Percentiles rank a stretch among this genome's conserved stretches.
These are phyloP conservation scores for Hypotaenidia okinawae DNA, from an alignment of 2,797 vertebrate genomes.

Conservation along the genomic window DNA sequence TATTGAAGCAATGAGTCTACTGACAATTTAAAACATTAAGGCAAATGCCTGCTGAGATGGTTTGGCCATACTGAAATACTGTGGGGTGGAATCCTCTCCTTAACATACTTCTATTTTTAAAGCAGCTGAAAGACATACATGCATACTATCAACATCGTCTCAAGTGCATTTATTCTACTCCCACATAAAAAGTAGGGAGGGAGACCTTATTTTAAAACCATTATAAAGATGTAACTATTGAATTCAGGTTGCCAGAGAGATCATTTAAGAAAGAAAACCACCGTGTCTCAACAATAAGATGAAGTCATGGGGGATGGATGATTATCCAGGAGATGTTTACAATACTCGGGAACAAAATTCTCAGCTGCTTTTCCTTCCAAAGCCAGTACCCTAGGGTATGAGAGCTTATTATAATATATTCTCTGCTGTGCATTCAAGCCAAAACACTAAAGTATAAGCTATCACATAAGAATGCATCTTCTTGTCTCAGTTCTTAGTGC, in stretches of 20 bases:
- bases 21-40: not conserved
- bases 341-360: no score
- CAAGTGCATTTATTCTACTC: not conserved
- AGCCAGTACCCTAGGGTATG: not conserved
- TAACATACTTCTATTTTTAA: not conserved
- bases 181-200: conserved; percentile 3
- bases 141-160: not conserved
- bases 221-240: not conserved
- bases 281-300: not conserved
- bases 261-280: conserved; percentile 1
- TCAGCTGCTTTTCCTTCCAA: not conserved
- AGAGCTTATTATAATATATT: conserved; percentile 3
- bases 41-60: not conserved
- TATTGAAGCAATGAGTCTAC: not conserved
- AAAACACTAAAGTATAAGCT: not conserved
- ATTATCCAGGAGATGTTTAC: not conserved
- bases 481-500: not conserved
- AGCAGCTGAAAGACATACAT: not conserved
- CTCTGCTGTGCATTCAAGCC: not conserved
- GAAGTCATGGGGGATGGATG: not conserved
- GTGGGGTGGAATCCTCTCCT: not conserved
- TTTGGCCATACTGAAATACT: not conserved
- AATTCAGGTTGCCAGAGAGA: conserved; percentile 9
- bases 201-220: conserved; percentile 20
- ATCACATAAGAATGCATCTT: not conserved